Evolutionary conservation across 2,888 invertebrate genomes (phyloP).

Genomic region (Schizaphis graminum): DNA sequence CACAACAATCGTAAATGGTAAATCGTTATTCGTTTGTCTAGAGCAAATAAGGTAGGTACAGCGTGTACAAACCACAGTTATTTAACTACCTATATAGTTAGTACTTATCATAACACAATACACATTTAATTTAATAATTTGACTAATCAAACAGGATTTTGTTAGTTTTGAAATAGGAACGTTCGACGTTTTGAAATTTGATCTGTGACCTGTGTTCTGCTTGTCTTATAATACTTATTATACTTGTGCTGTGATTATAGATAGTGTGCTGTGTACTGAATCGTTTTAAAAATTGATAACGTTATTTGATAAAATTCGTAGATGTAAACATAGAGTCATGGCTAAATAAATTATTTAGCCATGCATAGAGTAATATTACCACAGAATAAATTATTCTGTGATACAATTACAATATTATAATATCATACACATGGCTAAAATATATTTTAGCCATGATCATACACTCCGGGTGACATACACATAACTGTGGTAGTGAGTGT

Average conservation of each 20-base stretch:
- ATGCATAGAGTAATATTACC: too few species aligned
- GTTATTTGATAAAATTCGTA: background rate
- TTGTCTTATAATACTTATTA: too few species aligned
- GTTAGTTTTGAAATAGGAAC: background rate
- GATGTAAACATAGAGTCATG: too few species aligned
- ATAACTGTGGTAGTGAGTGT: too few species aligned
- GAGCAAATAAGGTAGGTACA: background rate
- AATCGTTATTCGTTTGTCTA: background rate
- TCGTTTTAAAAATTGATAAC: background rate
- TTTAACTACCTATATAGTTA: background rate
- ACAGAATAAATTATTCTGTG: too few species aligned
- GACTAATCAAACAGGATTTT: background rate
- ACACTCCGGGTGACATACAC: too few species aligned
- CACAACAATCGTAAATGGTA: background rate
- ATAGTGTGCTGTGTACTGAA: background rate
- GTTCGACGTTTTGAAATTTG: background rate
- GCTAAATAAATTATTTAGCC: too few species aligned
- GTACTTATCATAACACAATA: background rate
- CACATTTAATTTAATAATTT: background rate
- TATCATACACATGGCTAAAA: too few species aligned
- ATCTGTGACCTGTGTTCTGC: background rate
- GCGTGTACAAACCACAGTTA: background rate
- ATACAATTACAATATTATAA: too few species aligned
- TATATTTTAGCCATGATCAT: too few species aligned
- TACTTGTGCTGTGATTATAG: background rate